Conservation (phyloP, 2,113 vertebrate genomes). For the Bos indicus region DNA sequence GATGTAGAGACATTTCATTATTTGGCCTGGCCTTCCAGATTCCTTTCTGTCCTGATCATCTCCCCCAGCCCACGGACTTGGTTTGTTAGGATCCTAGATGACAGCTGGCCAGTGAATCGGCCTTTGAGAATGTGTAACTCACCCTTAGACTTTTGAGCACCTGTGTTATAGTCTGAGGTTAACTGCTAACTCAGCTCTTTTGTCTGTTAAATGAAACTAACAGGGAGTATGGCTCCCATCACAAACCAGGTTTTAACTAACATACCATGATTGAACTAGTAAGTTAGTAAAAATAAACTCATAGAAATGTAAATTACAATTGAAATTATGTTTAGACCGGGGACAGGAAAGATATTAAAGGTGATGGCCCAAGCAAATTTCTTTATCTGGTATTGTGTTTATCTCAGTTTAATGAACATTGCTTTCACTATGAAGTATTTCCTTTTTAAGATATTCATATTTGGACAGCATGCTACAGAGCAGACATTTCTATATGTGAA, state of each 20-base stretch:
- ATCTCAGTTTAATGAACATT: background rate
- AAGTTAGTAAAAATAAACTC: background rate
- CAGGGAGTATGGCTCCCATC: background rate
- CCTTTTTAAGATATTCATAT: background rate
- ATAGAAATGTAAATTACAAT: background rate
- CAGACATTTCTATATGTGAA: background rate
- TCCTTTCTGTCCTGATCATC: background rate
- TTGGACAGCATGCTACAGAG: background rate
- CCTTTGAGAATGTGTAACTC: background rate
- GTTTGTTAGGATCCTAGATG: background rate
- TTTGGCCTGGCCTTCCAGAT: background rate
- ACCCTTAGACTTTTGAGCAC: background rate
- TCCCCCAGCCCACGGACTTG: background rate
- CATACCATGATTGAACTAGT: background rate
- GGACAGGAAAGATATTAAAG: background rate
- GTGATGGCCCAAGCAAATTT: background rate
- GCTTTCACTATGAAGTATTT: background rate
- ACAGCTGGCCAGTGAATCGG: background rate
- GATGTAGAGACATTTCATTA: background rate
- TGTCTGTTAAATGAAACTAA: background rate
- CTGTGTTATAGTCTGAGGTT: background rate
- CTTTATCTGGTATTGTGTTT: background rate
- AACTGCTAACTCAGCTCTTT: background rate
- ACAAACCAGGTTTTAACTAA: background rate
- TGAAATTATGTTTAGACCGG: background rate